These are phyloP conservation scores for Pygocentrus nattereri DNA, from an alignment of 2,797 vertebrate genomes.

Conservation along the genomic window DNA sequence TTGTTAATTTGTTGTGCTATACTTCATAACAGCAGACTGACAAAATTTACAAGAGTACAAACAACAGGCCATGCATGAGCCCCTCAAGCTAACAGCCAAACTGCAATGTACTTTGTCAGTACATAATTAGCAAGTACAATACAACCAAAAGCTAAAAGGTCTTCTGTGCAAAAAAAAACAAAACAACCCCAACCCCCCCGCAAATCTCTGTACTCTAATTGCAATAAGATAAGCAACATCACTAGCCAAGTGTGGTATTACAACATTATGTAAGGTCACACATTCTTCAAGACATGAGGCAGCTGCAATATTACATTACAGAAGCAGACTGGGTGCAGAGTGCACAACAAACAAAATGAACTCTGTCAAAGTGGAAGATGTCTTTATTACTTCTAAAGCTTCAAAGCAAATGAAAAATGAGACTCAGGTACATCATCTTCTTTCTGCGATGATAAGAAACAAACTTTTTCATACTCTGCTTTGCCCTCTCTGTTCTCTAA, in stretches of 20 bases:
- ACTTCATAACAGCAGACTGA: too few relatives aligned
- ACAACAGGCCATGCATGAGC: slow-evolving; percentile 6
- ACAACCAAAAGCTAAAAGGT: neutral
- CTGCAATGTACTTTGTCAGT: neutral
- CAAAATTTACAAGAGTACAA: slow-evolving; percentile 1
- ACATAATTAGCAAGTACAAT: neutral
- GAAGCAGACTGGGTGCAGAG: slow-evolving; percentile 29
- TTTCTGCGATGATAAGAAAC: slow-evolving; percentile 46
- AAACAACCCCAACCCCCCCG: too few relatives aligned
- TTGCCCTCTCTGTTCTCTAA: slow-evolving; percentile 47
- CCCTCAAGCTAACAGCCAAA: neutral
- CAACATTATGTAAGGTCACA: slow-evolving; percentile 27
- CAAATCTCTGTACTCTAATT: slow-evolving; percentile 2
- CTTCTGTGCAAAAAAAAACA: neutral
- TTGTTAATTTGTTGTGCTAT: neutral
- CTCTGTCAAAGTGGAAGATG: slow-evolving; percentile 36
- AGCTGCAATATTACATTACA: slow-evolving; percentile 39
- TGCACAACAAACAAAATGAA: slow-evolving; percentile 49
- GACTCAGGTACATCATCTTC: slow-evolving; percentile 46
- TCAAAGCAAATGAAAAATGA: slow-evolving; percentile 57
- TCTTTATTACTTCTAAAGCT: slow-evolving; percentile 54
- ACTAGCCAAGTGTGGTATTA: slow-evolving; percentile 36
- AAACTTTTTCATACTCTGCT: slow-evolving; percentile 25
- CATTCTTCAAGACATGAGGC: slow-evolving; percentile 30
- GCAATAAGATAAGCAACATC: slow-evolving; percentile 29